phyloP scores from a whole-genome alignment of 2,797 vertebrate genomes.

The Amblyopsis hoosieri region DNA sequence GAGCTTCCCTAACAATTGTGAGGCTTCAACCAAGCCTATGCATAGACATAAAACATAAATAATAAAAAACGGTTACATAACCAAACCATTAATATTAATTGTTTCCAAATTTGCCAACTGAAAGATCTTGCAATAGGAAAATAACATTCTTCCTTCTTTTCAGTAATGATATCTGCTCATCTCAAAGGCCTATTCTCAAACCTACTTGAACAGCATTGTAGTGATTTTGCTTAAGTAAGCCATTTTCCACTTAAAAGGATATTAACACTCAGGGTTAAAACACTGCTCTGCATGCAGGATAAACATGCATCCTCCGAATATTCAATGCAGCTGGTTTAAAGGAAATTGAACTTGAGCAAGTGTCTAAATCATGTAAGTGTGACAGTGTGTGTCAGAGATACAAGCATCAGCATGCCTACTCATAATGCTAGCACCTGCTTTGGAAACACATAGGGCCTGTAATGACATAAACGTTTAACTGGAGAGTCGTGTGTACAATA shows the following conservation, averaged over 20 bases:
- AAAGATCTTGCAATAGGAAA: slow-evolving; percentile 57
- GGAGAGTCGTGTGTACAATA: not conserved
- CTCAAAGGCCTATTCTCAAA: slow-evolving; percentile 64
- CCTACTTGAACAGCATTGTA: slow-evolving; percentile 61
- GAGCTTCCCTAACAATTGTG: slow-evolving; percentile 30
- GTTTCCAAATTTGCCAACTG: slow-evolving; percentile 65
- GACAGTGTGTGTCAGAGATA: too few species aligned
- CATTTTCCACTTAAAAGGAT: slow-evolving; percentile 64
- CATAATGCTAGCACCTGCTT: slow-evolving; percentile 1
- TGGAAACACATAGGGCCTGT: slow-evolving; percentile 12
- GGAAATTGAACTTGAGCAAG: slow-evolving; percentile 39
- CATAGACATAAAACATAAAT: slow-evolving; percentile 27
- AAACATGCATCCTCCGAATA: slow-evolving; percentile 60
- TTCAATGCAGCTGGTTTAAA: slow-evolving; percentile 40
- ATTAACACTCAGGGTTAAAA: slow-evolving; percentile 70
- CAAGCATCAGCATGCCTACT: too few species aligned
- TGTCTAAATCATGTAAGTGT: slow-evolving; percentile 28
- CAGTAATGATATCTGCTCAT: slow-evolving; percentile 70
- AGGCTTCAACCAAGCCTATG: slow-evolving; percentile 37
- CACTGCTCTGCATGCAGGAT: slow-evolving; percentile 62
- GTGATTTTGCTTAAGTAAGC: slow-evolving; percentile 70
- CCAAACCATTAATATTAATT: slow-evolving; percentile 74
- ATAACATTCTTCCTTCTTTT: slow-evolving; percentile 64
- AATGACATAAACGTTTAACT: too few species aligned
- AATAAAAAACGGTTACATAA: slow-evolving; percentile 61